These are phyloP conservation scores for Rhadina sibilatrix DNA, from an alignment of 2,113 vertebrate genomes.

Conservation along the genomic window DNA sequence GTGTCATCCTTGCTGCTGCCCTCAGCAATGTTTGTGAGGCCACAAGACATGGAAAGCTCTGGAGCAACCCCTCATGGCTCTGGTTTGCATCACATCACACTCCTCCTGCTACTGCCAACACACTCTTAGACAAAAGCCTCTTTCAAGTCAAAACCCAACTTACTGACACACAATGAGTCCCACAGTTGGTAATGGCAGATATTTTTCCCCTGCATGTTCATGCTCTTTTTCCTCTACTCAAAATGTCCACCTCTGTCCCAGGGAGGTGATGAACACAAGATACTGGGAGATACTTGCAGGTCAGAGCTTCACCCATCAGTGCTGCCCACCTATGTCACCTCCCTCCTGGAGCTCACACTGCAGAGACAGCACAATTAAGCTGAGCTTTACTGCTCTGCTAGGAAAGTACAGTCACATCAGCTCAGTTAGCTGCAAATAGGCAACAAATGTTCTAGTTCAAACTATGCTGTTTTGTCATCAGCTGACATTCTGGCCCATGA, in stretches of 20 bases:
- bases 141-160: not conserved
- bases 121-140: not conserved
- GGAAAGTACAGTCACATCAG: not conserved
- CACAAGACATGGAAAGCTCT: rapidly evolving
- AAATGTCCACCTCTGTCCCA: not conserved
- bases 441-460: not conserved
- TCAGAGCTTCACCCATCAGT: not conserved
- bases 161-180: not conserved
- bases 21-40: not conserved
- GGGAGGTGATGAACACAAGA: not conserved
- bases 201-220: not conserved
- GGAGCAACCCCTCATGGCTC: not conserved
- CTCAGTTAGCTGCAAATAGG: not conserved
- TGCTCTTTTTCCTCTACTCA: not conserved
- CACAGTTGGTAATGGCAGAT: not conserved
- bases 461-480: not conserved
- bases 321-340: not conserved
- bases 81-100: not conserved
- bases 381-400: rapidly evolving
- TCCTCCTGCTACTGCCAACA: not conserved
- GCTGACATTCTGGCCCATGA: not conserved
- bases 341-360: not conserved
- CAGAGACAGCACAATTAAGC: not conserved
- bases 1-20: not conserved
- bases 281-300: rapidly evolving